Evolutionary conservation across 2,113 vertebrate species (phyloP), one percentile per base, ranked within the genome.

Genomic region (Empidonax alnorum): DNA sequence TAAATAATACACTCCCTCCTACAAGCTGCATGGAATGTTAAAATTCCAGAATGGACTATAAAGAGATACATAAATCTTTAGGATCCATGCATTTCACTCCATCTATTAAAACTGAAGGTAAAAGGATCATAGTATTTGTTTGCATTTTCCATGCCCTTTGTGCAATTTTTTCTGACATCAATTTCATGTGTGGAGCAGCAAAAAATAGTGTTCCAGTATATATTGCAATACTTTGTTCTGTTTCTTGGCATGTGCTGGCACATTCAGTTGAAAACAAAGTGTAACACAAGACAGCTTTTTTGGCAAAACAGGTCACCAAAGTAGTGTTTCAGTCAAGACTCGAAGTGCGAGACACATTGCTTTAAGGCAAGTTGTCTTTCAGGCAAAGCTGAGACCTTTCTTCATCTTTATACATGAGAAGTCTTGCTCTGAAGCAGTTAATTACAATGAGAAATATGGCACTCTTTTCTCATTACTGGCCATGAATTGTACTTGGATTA

Each of bases 391-490:
- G 92, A 94, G 88, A 88, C 92, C 95, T 86, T 89, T 97, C 78
- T 86, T 95, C 93, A 90, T 96, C 72, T 96, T 97, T 93, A 95
- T 92, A 94, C 87, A 93, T 90, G 88, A 94, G 80, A 30, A 93
- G 15, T 75, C 80, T 86, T 90, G 73, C 80, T 96, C 88, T 42
- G 65, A 89, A 96, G 95, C 65, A 74, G 85, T 93, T 95, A 96
- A 96, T 94, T 93, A 78, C 79, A 94, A 80, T 72, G 90, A 82
- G 69, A 93, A 94, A 90, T 58, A 75, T 5, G 10, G 76, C 71
- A 67, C 1, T 1, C 35, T 96, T 84, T 90, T 77, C 79, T 92
- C 59, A 19, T 81, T 93, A 84, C 44, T 75, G 53, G 56, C 79
- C 76, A 61, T 46, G 90, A 86, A 67, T 63, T 84, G 85, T 75